phyloP scores from a whole-genome alignment of 1,140 invertebrate species.

The Ladona fulva region DNA sequence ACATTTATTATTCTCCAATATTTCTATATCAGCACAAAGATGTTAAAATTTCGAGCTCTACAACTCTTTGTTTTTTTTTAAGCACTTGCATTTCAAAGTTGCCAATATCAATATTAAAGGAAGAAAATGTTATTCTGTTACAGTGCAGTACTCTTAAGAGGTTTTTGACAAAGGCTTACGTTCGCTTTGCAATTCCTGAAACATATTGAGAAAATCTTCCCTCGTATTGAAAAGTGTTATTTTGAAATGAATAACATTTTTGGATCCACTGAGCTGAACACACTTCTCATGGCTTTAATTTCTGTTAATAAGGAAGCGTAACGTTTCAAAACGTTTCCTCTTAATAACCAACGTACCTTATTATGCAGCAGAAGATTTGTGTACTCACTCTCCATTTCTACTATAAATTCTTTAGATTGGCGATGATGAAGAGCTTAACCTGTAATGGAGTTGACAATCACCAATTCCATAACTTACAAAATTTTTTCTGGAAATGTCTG shows the following conservation, averaged over 20 bases:
- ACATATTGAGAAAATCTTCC: background rate
- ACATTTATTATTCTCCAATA: background rate
- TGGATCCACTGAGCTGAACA: background rate
- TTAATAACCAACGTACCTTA: background rate
- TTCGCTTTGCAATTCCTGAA: background rate
- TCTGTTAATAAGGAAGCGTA: background rate
- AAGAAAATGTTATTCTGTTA: background rate
- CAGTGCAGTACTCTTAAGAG: background rate
- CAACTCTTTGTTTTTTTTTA: background rate
- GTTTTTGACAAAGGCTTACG: background rate
- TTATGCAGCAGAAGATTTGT: background rate
- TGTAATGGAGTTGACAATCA: background rate
- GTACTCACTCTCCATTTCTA: background rate
- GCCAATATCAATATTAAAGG: too few species aligned
- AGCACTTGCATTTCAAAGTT: too few species aligned
- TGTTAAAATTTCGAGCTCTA: too few species aligned
- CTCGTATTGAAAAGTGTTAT: background rate
- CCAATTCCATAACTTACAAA: background rate
- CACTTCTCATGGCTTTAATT: background rate
- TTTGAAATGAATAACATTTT: background rate
- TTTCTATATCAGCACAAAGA: background rate
- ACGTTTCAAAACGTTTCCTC: background rate
- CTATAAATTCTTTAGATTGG: background rate
- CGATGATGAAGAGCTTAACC: background rate
- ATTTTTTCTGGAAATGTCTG: background rate